phyloP scores from a whole-genome alignment of 2,113 vertebrate species.

The Hoplias malabaricus region DNA sequence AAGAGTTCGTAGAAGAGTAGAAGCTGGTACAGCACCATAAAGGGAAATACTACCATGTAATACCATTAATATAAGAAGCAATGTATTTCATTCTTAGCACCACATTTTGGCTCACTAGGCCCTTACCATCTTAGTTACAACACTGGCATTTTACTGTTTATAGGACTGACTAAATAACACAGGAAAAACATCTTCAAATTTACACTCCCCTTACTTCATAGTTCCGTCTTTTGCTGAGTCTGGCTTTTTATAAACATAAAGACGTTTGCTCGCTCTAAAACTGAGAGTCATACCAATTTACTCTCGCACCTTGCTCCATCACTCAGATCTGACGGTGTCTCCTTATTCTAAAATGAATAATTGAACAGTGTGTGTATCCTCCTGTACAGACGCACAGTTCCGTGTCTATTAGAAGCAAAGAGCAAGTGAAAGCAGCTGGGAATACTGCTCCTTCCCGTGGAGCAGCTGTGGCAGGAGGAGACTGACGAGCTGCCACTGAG shows the following conservation, averaged over 20 bases:
- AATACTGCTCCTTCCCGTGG: conserved; percentile 41
- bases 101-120: no score
- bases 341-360: conserved; percentile 43
- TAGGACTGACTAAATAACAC: no score
- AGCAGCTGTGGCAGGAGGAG: conserved; percentile 42
- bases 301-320: conserved; percentile 21
- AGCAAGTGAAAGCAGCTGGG: conserved; percentile 39
- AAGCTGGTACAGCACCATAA: no score
- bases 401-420: conserved; percentile 46
- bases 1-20: no score
- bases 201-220: no score
- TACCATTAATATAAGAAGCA: no score
- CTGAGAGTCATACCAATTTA: neutral
- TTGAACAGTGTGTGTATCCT: conserved; percentile 37
- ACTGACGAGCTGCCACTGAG: conserved; percentile 40
- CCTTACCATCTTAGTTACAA: no score
- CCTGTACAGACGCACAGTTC: conserved; percentile 38
- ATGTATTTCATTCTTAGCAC: no score
- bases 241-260: neutral
- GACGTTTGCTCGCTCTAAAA: neutral
- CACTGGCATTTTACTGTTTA: no score
- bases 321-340: conserved; percentile 37
- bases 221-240: no score
- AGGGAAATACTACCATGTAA: no score
- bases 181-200: no score